Base-by-base conservation (phyloP, 2,888 invertebrate species). In the Habrosyne pyritoides region DNA sequence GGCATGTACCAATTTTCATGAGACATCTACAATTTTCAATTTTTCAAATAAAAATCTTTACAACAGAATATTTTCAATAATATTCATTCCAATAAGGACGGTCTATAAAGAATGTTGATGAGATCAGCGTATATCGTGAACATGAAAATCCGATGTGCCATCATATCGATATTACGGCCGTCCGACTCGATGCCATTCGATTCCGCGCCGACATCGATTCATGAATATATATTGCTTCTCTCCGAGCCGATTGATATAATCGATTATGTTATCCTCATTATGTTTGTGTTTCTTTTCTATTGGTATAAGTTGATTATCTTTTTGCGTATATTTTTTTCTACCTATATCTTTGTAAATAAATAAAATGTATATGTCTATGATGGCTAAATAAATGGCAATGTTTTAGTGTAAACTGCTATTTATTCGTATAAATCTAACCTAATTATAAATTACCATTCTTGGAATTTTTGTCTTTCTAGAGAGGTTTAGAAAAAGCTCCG, bases 111-210 rank as follows among this genome's bases (percentile, higher is more conserved):
- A 64, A 63, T 64, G 63, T 42, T 8, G 49, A 66, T 66, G 52
- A 62, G 56, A 64, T 67, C 69, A 67, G 69, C 69, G 67, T 60
- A 71, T 64, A 68, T 73, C 64, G 63, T 59, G 57, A 62, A 64
- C 71, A 73, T 71, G 69, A 73, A 22, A 74, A 71, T 71, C 74
- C 71, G 69, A 75, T 77, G 76, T 67, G 81, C 78, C 75, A 84
- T 85, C 80, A 81, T 81, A 83, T 78, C 71, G 77, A 77, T 81
- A 83, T 84, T 83, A 84, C 77, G 73, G 71, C 68, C 69, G 72
- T 74, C 74, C 74, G 70, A 75, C 69, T 71, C 73, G 71, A 66
- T 70, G 61, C 66, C 60, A 66, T 65, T 66, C 70, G 69, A 71
- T 71, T 67, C 42, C 18, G 18, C 59, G 61, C 60, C 61, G 52